Conservation (phyloP, 2,797 vertebrate genomes). For the Mormyrus proboscirostris region DNA sequence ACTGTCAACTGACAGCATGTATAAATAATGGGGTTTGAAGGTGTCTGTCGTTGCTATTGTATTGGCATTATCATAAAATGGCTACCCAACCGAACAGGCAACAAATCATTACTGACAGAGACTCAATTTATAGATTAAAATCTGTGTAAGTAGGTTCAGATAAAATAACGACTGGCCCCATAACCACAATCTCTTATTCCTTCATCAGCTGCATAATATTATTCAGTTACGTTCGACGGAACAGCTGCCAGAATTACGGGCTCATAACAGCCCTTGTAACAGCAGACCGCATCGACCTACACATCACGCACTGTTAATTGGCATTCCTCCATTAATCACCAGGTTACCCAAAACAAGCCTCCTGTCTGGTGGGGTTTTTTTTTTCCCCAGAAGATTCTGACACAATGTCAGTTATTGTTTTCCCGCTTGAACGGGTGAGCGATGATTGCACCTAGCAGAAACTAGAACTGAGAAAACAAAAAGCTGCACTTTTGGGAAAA, state of each 20-base stretch:
- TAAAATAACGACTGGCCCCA: neutral
- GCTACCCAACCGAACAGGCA: neutral
- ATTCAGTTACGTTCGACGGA: neutral
- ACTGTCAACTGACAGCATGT: neutral
- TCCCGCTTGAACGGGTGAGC: neutral
- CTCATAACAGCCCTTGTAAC: neutral
- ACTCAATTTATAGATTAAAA: constrained; percentile 5
- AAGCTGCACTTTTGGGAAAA: neutral
- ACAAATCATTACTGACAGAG: constrained; percentile 9
- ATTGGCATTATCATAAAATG: constrained; percentile 6
- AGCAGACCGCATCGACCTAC: neutral
- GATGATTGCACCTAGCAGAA: neutral
- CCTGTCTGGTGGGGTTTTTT: neutral
- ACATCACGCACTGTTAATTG: neutral
- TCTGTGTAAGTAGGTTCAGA: neutral
- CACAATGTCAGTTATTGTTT: constrained; percentile 1
- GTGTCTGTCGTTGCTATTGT: neutral
- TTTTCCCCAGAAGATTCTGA: neutral
- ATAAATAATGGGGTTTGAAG: neutral
- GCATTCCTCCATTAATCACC: neutral
- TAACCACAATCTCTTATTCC: neutral
- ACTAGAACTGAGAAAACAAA: neutral
- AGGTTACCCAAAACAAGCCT: neutral
- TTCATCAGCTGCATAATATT: neutral
- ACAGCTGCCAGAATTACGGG: neutral